These are phyloP conservation scores for Antennarius striatus DNA, from an alignment of 2,113 vertebrate species.

Conservation along the genomic window DNA sequence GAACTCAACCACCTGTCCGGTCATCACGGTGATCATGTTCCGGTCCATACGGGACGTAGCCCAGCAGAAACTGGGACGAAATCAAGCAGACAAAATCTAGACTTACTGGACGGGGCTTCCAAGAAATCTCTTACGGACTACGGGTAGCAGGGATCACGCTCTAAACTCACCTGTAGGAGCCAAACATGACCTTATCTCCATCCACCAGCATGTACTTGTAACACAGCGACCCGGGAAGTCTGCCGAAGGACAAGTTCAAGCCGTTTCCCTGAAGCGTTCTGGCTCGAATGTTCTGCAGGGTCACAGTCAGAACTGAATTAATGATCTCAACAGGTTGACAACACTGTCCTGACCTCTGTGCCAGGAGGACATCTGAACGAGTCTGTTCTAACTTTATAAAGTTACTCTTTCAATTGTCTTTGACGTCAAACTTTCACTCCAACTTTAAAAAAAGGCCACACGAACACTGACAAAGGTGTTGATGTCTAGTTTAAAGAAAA, in stretches of 20 bases:
- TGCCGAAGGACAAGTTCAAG: constrained; percentile 85
- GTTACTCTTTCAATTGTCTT: too few species aligned
- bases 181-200: constrained; percentile 92
- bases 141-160: too few species aligned
- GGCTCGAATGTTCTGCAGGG: constrained; percentile 85
- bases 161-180: constrained; percentile 85
- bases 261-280: constrained; percentile 86
- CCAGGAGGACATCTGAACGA: too few species aligned
- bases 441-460: too few species aligned
- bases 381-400: too few species aligned
- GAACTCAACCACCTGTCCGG: constrained; percentile 89
- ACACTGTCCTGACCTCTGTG: not conserved
- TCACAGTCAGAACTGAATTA: constrained; percentile 9
- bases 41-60: constrained; percentile 89
- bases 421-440: too few species aligned
- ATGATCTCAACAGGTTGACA: not conserved
- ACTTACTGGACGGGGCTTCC: too few species aligned
- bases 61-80: constrained; percentile 88
- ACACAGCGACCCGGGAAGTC: constrained; percentile 83
- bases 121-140: too few species aligned
- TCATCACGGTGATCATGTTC: constrained; percentile 90
- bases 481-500: constrained; percentile 20
- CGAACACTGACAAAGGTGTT: not conserved
- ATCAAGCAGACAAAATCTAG: not conserved
- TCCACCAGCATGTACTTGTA: constrained; percentile 94